phyloP scores from a whole-genome alignment of 2,797 vertebrate species.

The Steatocranus sp. region DNA sequence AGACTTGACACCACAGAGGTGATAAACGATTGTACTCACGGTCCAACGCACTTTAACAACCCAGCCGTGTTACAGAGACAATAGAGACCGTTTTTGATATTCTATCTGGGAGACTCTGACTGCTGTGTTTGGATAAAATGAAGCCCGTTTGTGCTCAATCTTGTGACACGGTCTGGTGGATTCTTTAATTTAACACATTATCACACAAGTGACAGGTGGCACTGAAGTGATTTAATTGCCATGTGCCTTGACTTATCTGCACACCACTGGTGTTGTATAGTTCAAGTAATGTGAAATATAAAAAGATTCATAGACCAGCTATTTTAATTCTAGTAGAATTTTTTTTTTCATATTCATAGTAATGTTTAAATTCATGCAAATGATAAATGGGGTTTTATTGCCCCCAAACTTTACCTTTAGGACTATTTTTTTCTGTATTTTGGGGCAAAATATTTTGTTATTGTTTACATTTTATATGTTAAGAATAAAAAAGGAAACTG shows the following conservation, averaged over 20 bases:
- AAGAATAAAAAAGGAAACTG: accelerated
- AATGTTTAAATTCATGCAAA: not conserved
- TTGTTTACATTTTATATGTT: not conserved
- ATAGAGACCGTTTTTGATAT: constrained; percentile 69
- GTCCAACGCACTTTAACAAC: constrained; percentile 61
- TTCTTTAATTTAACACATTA: constrained; percentile 53
- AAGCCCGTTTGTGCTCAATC: constrained; percentile 42
- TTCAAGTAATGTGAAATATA: constrained; percentile 17
- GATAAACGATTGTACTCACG: constrained; percentile 57
- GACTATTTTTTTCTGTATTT: not conserved
- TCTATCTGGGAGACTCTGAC: constrained; percentile 50
- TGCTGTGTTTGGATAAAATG: constrained; percentile 32
- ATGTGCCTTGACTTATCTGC: not conserved
- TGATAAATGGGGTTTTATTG: not conserved
- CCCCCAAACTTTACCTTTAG: not conserved
- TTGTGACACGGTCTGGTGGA: constrained; percentile 33
- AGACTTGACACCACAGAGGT: constrained; percentile 42
- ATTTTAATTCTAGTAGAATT: constrained; percentile 9
- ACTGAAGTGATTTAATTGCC: constrained; percentile 40
- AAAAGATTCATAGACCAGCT: not conserved
- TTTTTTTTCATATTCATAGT: not conserved
- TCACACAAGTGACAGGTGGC: constrained; percentile 16
- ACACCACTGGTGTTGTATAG: not conserved
- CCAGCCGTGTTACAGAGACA: constrained; percentile 55
- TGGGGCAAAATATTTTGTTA: not conserved